Conservation (phyloP, 2,888 invertebrate species). For the Epinotia bilunana region DNA sequence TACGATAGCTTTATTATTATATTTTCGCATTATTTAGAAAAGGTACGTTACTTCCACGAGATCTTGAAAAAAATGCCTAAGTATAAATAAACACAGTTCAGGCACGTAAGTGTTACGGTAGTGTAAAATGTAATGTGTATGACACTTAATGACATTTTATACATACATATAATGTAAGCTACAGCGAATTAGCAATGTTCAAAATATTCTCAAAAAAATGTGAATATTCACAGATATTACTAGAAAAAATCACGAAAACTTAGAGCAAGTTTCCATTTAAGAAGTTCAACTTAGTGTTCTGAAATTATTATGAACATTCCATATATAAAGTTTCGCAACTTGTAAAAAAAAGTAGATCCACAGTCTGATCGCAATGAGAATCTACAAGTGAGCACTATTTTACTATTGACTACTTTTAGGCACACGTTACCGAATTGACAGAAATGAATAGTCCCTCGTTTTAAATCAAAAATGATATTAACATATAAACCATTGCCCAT, state of each 20-base stretch:
- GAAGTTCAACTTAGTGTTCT: background rate
- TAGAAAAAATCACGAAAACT: background rate
- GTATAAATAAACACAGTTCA: background rate
- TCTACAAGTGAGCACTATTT: background rate
- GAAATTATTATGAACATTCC: background rate
- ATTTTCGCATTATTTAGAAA: too few species aligned
- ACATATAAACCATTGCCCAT: constrained; percentile 5
- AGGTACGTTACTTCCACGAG: background rate
- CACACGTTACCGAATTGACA: background rate
- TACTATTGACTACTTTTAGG: background rate
- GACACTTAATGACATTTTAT: background rate
- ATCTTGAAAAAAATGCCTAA: background rate
- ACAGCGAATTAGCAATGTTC: too few species aligned
- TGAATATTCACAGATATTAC: background rate
- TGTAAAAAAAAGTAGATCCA: background rate
- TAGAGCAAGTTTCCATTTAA: background rate
- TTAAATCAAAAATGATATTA: constrained; percentile 1
- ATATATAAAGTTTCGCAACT: background rate
- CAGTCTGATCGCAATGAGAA: background rate
- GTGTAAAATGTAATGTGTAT: background rate
- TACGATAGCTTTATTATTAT: too few species aligned
- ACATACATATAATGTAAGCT: background rate
- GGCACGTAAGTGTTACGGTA: background rate
- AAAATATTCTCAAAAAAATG: background rate
- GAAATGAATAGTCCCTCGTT: background rate